Base-by-base conservation (phyloP, 2,888 invertebrate species). In the Lymantria dispar region DNA sequence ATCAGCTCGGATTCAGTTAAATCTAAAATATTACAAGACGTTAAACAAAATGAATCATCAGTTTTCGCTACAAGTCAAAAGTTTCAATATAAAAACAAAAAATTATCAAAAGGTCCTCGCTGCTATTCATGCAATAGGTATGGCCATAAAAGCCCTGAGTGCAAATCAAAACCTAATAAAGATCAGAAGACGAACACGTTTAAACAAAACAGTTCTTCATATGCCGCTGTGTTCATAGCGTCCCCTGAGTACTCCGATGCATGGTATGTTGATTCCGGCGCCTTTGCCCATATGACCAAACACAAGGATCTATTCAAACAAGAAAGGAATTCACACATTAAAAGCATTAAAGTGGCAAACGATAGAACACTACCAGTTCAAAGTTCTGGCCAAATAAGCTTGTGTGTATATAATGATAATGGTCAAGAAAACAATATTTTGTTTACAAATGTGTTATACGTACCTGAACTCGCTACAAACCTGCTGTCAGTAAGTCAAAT, bases 1-100 rank as follows among this genome's bases (percentile, higher is more conserved):
- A 59, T 63, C 8, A 52, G 43, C 42, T 43, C 56, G 1, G 58
- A 60, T 36, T 41, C 36, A 0, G 46, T 64, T 1, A 60, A 64
- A 22, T 45, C 55, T 8, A 64, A 64, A 15, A 12, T 62, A 1
- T 8, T 64, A 13, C 48, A 48, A 8, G 40, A 40, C 7, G 13
- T 40, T 7, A 12, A n/a, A n/a, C 39, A 22, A 22, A 22, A 22
- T 22, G 22, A 22, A 22, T 22, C n/a, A n/a, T 8, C 7, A 33
- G 9, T 33, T 9, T 11, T 36, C 10, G n/a, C 36, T 36, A 36
- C 36, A 36, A n/a, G 2, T 36, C 36, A 36, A 2, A 36, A 36
- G 2, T n/a, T 36, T n/a, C 36, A n/a, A 11, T 11, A 36, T n/a
- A 36, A 11, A 22, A 22, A 22, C 22, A 22, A 22, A 22, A 22